Evolutionary conservation across 2,888 invertebrate species (phyloP).

Genomic region (Dynastes tityus): DNA sequence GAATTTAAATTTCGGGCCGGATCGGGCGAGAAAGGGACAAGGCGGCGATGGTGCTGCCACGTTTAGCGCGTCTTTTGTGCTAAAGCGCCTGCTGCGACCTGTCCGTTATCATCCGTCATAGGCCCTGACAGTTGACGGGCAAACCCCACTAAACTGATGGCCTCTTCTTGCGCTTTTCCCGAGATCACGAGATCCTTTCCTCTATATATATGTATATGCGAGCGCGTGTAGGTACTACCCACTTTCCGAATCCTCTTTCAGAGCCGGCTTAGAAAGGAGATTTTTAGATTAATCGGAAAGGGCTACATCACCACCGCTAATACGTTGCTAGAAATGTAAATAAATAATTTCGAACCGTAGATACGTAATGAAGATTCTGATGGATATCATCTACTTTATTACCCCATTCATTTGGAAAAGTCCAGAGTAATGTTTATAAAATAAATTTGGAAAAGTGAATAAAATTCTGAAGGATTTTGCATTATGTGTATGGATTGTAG

Average conservation of each 20-base stretch:
- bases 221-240: constrained; percentile 13
- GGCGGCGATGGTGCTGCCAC: constrained; percentile 27
- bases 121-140: constrained; percentile 61
- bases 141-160: constrained; percentile 63
- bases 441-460: neutral
- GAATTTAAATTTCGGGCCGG: constrained; percentile 46
- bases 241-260: constrained; percentile 47
- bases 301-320: neutral
- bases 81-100: constrained; percentile 50
- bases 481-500: no score
- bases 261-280: constrained; percentile 34
- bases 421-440: neutral
- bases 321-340: constrained; percentile 12
- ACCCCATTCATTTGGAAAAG: neutral
- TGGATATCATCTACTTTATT: neutral
- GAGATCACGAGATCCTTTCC: constrained; percentile 52
- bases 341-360: neutral
- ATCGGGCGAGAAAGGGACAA: constrained; percentile 21
- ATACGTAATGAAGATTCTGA: neutral
- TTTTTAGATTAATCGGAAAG: constrained; percentile 28
- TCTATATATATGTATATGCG: constrained; percentile 21
- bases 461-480: no score
- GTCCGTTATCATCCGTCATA: constrained; percentile 61
- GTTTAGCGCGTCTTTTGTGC: constrained; percentile 50
- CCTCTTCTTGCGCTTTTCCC: constrained; percentile 59